Conservation (phyloP, 2,888 invertebrate genomes). For the Apamea crenata region DNA sequence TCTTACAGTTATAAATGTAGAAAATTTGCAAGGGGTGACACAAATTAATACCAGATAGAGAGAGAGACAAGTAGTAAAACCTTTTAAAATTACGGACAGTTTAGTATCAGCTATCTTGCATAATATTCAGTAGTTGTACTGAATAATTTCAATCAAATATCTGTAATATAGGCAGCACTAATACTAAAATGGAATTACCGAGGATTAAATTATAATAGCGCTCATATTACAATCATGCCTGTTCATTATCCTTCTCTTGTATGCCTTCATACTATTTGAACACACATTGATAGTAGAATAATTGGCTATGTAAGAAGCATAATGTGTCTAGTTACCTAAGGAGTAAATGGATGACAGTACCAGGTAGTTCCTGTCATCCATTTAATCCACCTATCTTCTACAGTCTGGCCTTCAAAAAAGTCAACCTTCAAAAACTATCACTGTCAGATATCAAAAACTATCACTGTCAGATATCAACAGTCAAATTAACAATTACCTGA, state of each 20-base stretch:
- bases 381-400: neutral
- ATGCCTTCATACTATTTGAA: neutral
- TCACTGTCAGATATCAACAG: too few species aligned
- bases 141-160: neutral
- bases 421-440: too few species aligned
- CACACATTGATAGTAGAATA: neutral
- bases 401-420: too few species aligned
- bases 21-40: too few species aligned
- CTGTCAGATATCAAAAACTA: too few species aligned
- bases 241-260: slow-evolving; percentile 25
- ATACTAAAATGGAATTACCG: slow-evolving; percentile 4
- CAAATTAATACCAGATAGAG: neutral
- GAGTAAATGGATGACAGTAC: neutral
- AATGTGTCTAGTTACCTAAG: too few species aligned
- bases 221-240: slow-evolving; percentile 1
- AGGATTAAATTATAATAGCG: slow-evolving; percentile 13
- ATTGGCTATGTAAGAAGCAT: neutral
- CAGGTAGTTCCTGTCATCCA: too few species aligned
- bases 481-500: neutral
- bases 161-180: too few species aligned
- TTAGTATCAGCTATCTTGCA: neutral
- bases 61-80: neutral
- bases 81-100: neutral
- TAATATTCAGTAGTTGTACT: neutral
- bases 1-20: too few species aligned